Conservation (phyloP, 2,888 invertebrate genomes). For the Platycnemis pennipes region DNA sequence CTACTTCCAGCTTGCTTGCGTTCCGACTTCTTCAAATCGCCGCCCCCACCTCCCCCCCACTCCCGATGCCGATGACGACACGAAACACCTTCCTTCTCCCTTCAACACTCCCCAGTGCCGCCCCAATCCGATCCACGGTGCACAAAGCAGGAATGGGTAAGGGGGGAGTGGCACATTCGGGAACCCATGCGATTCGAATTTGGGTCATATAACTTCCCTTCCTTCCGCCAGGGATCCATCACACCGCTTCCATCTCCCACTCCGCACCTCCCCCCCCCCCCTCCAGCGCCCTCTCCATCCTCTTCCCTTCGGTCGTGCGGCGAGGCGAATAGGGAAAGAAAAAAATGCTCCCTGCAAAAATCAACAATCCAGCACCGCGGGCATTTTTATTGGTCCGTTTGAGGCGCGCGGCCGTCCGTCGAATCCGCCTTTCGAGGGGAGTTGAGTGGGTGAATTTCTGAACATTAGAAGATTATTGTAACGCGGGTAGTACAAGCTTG, state of each 20-base stretch:
- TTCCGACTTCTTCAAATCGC: not conserved
- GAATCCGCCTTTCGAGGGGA: not conserved
- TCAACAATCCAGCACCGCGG: not conserved
- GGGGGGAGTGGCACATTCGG: not conserved
- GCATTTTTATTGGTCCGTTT: not conserved
- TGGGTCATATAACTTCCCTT: constrained; percentile 54
- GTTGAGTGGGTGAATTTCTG: not conserved
- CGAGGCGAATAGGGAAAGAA: not conserved
- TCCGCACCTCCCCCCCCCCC: not conserved
- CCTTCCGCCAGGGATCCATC: constrained; percentile 16
- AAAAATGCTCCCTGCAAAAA: not conserved
- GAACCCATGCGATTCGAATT: constrained; percentile 53
- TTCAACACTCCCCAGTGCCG: not conserved
- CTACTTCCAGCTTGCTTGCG: not conserved
- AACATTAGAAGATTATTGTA: not conserved
- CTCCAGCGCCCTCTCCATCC: not conserved
- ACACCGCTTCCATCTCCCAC: not conserved
- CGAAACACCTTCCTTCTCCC: constrained; percentile 32
- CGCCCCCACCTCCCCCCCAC: not conserved
- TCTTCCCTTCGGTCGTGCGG: not conserved
- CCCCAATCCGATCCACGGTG: not conserved
- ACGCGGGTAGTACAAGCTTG: not conserved
- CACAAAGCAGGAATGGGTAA: not conserved
- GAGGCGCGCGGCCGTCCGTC: not conserved
- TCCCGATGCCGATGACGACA: constrained; percentile 56